Conservation (phyloP, 2,113 vertebrate genomes). For the Tenrec ecaudatus region DNA sequence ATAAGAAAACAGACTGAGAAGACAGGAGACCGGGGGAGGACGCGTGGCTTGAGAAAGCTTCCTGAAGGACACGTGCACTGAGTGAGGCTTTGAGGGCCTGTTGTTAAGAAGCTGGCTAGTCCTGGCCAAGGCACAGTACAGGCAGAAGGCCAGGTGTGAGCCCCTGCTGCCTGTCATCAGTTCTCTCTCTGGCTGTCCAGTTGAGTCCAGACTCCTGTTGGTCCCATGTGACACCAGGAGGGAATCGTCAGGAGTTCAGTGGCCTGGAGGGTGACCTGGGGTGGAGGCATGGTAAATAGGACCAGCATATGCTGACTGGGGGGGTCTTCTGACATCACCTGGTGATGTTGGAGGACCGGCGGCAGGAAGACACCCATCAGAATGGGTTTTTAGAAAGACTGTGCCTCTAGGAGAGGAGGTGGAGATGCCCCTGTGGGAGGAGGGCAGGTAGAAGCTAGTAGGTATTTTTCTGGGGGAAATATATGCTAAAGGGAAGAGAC, state of each 20-base stretch:
- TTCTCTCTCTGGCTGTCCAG: background rate
- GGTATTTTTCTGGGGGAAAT: background rate
- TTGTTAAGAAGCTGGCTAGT: background rate
- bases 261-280: background rate
- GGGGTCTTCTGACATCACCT: background rate
- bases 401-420: background rate
- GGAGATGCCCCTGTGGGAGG: background rate
- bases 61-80: background rate
- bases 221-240: background rate
- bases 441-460: background rate
- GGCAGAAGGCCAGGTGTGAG: background rate
- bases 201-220: background rate
- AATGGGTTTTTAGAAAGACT: constrained; percentile 24
- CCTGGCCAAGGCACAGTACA: background rate
- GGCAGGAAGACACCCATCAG: background rate
- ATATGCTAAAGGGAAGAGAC: too few species aligned
- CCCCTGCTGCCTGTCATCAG: background rate
- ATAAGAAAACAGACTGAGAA: background rate
- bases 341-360: background rate
- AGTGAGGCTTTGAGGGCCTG: background rate
- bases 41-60: background rate
- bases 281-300: background rate
- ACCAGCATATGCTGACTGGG: background rate
- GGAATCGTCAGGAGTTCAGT: background rate
- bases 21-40: background rate